These are phyloP conservation scores for Neoaliturus tenellus DNA, from an alignment of 2,888 invertebrate genomes.

Conservation along the genomic window DNA sequence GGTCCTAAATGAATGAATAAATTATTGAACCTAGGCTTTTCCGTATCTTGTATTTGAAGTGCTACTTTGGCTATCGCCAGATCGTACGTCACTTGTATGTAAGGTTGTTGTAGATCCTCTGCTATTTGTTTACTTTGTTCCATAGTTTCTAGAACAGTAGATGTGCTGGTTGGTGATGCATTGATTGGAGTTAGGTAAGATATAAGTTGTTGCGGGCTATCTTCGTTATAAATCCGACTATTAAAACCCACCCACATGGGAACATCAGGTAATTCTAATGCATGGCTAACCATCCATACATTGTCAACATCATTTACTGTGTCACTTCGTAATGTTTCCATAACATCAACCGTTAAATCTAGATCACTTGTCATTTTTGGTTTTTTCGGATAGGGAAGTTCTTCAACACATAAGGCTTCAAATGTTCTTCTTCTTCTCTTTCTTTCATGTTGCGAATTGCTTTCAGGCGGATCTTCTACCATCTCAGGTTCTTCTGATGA, in stretches of 20 bases:
- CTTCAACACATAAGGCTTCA: too few species aligned
- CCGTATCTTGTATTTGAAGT: slow-evolving; percentile 67
- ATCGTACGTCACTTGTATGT: slow-evolving; percentile 69
- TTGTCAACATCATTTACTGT: too few species aligned
- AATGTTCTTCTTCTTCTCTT: too few species aligned
- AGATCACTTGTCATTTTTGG: too few species aligned
- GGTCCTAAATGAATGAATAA: too few species aligned
- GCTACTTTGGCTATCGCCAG: slow-evolving; percentile 56
- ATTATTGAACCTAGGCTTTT: slow-evolving; percentile 61
- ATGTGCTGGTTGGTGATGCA: slow-evolving; percentile 67
- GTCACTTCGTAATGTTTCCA: too few species aligned
- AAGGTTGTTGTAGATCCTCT: slow-evolving; percentile 63
- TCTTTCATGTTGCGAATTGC: too few species aligned
- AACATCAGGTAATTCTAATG: slow-evolving; percentile 57
- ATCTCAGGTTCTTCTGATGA: too few species aligned
- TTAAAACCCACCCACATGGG: slow-evolving; percentile 69
- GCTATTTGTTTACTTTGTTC: slow-evolving; percentile 65
- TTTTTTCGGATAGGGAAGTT: too few species aligned
- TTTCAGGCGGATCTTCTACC: too few species aligned
- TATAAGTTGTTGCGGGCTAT: slow-evolving; percentile 66
- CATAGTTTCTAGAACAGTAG: slow-evolving; percentile 67
- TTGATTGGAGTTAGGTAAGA: slow-evolving; percentile 69
- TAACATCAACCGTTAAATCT: too few species aligned
- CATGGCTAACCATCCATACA: background rate
- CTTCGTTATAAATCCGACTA: slow-evolving; percentile 65